Base-by-base conservation (phyloP, 2,113 vertebrate genomes). In the Fukomys damarensis region DNA sequence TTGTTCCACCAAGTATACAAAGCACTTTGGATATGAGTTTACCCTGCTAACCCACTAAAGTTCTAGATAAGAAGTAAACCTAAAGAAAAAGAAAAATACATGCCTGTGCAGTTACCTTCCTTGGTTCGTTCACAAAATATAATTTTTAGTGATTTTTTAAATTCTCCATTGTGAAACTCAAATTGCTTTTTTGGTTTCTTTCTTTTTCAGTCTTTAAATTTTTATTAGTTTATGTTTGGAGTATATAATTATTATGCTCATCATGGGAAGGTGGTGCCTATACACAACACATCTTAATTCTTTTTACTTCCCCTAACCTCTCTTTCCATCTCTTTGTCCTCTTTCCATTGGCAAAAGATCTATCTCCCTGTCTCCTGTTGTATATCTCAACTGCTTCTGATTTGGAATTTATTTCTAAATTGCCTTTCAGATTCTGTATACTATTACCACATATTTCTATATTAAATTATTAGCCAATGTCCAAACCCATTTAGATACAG, bases 381-480 rank as follows among this genome's bases (percentile, higher is more conserved):
- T 46, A 43, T 49, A 17, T 77, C 19, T 79, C 76, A 82, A 83
- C 91, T 41, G n/a, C 11, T 72, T 83, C 82, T 43, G 24, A 86
- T 76, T 52, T 88, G 38, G 35, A 93, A 89, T 96, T 72, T 82
- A 24, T 46, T 93, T 80, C 59, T 66, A 93, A 89, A 86, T 91
- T 72, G 65, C 68, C 76, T 66, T 77, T 41, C 54, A 91, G 38
- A 54, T 35, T 84, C 72, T 88, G 41, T n/a, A 58, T 63, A 63
- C n/a, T 85, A 65, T 66, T 66, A 28, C 24, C 7, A 72, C 49
- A 68, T 87, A 87, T 66, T 93, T 66, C 5, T 54, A n/a, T 41
- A 72, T 68, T 76, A 93, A 81, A 93, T 76, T 68, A 89, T 66
- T 88, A 93, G 43, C 43, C 17, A 85, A 89, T 85, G 30, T 10